Evolutionary conservation across 2,797 vertebrate species (phyloP), one percentile per base, ranked within the genome.

Genomic region (Pangasius sanitwongsei): DNA sequence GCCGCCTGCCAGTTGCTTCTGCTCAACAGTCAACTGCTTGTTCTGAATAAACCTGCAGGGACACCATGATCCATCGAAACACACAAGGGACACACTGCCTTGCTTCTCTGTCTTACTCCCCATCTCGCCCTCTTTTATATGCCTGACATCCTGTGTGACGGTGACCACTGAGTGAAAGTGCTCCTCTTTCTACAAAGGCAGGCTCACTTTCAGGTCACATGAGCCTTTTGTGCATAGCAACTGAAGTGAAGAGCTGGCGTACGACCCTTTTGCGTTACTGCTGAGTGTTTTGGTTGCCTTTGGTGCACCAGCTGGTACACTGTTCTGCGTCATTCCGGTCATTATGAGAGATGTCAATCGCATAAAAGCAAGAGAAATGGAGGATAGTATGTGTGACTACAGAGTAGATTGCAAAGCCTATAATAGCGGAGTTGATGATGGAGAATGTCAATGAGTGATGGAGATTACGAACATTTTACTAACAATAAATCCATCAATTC

Each of bases 151-250:
- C 20, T 75, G 44, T 50, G 63, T 23, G 59, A 80, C 34, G 41
- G 72, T 59, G 75, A 69, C 88, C 8, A 74, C 77, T 25, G 4
- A 77, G 75, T 70, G 86, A 89, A 92, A 89, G 84, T 31, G 9
- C 69, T 87, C 81, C 72, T 83, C 82, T 87, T 53, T 41, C 72
- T 67, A 69, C 80, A 74, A 44, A 70, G 74, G 80, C 87, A 50
- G 59, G 28, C 31, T 91, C 57, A 86, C 86, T 86, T 80, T 89
- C 86, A 86, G 87, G 67, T 92, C 86, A 85, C 41, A 85, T 87
- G 86, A 86, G 80, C 31, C 85, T 91, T 89, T 90, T 83, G 82
- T 88, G 88, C 9, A 18, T n/a, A 61, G 28, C 8, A 59, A 16
- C 61, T 55, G 82, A 85, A 72, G 83, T 86, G 61, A 83, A 61